Percentiles rank a stretch among this genome's conserved stretches.
Evolutionary conservation across 2,797 vertebrate genomes (phyloP).

Genomic region (Leucoraja ocellata): DNA sequence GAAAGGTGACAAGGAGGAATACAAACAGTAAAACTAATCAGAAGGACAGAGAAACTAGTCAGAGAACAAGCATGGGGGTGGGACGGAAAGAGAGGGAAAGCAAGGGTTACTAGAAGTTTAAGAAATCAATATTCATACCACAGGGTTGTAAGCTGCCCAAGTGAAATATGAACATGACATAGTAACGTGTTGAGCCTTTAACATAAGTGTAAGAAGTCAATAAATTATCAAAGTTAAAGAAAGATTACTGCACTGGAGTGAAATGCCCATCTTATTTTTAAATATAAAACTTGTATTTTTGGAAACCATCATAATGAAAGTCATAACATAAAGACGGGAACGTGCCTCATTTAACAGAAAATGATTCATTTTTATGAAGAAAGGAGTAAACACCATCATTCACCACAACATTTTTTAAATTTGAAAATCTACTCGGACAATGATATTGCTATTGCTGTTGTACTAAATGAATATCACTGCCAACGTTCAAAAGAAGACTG

Average conservation of each 20-base stretch:
- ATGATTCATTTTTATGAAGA: constrained; percentile 63
- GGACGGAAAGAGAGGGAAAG: too few species aligned
- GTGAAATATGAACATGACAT: background rate
- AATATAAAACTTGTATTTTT: constrained; percentile 48
- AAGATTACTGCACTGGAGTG: background rate
- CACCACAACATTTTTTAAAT: constrained; percentile 62
- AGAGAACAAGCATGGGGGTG: too few species aligned
- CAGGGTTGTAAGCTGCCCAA: too few species aligned
- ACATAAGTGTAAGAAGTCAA: background rate
- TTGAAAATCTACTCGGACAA: constrained; percentile 45
- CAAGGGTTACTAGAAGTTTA: too few species aligned
- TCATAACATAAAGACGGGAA: constrained; percentile 50
- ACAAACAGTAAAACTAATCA: too few species aligned
- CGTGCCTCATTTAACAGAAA: constrained; percentile 56
- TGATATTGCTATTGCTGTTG: background rate
- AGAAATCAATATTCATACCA: too few species aligned
- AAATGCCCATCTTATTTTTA: constrained; percentile 44
- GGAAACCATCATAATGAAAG: constrained; percentile 51
- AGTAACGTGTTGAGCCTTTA: background rate
- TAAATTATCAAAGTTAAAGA: background rate
- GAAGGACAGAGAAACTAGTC: too few species aligned
- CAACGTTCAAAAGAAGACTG: background rate
- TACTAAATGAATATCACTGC: background rate
- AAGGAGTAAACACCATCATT: constrained; percentile 60
- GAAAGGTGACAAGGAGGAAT: too few species aligned